Evolutionary conservation across 92 coral and sea anemone genomes (phyloP).

Genomic region (Isaurus tuberculatus): DNA sequence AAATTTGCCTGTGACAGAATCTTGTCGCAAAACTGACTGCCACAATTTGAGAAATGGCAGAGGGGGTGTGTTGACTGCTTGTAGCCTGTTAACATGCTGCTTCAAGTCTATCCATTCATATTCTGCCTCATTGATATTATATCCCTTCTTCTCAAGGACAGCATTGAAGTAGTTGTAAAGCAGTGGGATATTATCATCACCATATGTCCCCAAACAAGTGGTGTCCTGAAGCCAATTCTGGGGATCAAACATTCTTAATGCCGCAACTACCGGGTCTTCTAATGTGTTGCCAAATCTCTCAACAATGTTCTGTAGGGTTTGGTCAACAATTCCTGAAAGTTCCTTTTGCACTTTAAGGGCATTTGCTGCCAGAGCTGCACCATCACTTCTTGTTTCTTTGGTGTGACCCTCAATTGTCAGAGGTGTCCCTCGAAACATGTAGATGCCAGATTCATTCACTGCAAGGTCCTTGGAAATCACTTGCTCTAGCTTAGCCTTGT

Average conservation of each 20-base stretch:
- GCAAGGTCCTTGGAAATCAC: conserved; percentile 16
- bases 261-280: conserved; percentile 18
- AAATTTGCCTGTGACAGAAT: conserved; percentile 6
- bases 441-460: conserved; percentile 15
- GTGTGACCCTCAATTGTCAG: conserved; percentile 33
- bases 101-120: conserved; percentile 8
- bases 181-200: conserved; percentile 21
- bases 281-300: conserved; percentile 11
- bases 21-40: conserved; percentile 24
- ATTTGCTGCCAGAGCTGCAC: conserved; percentile 29
- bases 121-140: background rate
- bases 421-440: conserved; percentile 8
- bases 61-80: conserved; percentile 20
- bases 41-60: conserved; percentile 20
- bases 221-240: conserved; percentile 37
- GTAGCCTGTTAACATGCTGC: conserved; percentile 20
- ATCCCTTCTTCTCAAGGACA: conserved; percentile 26
- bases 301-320: conserved; percentile 17
- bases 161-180: conserved; percentile 14
- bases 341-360: conserved; percentile 22
- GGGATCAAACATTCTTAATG: conserved; percentile 21
- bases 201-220: conserved; percentile 3
- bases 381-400: conserved; percentile 38
- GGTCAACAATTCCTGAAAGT: conserved; percentile 25
- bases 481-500: conserved; percentile 29